These are phyloP conservation scores for Drosophila serrata DNA, from an alignment of 1,140 invertebrate genomes.

Conservation along the genomic window DNA sequence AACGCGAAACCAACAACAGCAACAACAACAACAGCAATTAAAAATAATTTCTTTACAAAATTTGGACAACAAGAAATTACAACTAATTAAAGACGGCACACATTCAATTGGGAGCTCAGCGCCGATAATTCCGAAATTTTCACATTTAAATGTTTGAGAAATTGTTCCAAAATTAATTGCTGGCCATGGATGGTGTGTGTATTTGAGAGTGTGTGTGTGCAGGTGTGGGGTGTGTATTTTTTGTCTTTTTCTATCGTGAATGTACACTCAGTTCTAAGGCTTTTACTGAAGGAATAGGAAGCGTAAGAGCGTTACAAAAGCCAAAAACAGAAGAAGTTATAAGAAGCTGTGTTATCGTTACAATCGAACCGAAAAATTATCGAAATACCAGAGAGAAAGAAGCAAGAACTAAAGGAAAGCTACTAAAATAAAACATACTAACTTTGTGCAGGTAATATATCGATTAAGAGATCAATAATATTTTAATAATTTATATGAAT, in stretches of 20 bases:
- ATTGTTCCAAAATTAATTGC: slow-evolving; percentile 9
- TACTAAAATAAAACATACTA: no score
- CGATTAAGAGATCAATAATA: not conserved
- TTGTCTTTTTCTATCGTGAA: slow-evolving; percentile 3
- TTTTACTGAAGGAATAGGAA: slow-evolving; percentile 3
- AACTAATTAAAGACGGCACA: slow-evolving; percentile 20
- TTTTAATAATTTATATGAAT: not conserved
- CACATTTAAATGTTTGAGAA: slow-evolving; percentile 7
- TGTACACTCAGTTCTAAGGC: slow-evolving; percentile 44
- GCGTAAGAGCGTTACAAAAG: slow-evolving; percentile 9
- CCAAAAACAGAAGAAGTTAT: not conserved
- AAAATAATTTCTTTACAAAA: slow-evolving; percentile 4
- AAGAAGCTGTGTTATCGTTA: not conserved
- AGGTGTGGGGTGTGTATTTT: slow-evolving; percentile 6
- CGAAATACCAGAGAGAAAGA: not conserved
- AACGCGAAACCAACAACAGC: slow-evolving; percentile 20
- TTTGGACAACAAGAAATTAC: not conserved
- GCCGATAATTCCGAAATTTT: not conserved
- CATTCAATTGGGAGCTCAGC: slow-evolving; percentile 21
- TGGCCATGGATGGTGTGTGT: slow-evolving; percentile 8
- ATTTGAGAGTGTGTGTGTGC: slow-evolving; percentile 3
- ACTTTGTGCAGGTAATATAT: not conserved
- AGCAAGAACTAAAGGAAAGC: not conserved
- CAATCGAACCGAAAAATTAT: slow-evolving; percentile 1
- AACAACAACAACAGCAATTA: slow-evolving; percentile 19